Conservation (phyloP, 2,888 invertebrate genomes). For the Harmothoe impar region DNA sequence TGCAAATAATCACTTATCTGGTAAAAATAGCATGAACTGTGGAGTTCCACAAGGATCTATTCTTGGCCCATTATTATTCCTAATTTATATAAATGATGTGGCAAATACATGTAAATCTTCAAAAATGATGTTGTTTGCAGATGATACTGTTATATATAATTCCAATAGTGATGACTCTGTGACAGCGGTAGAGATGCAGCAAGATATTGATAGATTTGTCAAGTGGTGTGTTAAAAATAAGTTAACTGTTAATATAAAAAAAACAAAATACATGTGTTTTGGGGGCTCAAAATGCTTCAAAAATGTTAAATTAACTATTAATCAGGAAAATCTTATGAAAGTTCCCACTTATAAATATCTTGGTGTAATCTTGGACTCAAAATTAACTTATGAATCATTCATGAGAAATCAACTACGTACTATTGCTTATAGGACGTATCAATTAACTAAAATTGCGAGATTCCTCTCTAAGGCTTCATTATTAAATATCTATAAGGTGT, state of each 20-base stretch:
- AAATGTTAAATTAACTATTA: not conserved
- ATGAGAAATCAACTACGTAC: too few species aligned
- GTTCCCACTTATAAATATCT: not conserved
- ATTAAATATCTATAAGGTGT: too few species aligned
- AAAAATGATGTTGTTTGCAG: not conserved
- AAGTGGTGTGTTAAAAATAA: constrained; percentile 9
- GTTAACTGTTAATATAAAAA: not conserved
- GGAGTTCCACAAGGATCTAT: constrained; percentile 37
- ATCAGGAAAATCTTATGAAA: not conserved
- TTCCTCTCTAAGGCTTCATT: too few species aligned
- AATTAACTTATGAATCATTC: too few species aligned
- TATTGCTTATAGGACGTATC: too few species aligned
- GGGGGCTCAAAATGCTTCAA: not conserved
- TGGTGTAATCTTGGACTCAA: not conserved
- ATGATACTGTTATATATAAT: constrained; percentile 19
- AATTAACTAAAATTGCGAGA: too few species aligned
- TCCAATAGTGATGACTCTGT: not conserved
- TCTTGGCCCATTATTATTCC: not conserved
- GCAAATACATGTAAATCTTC: not conserved
- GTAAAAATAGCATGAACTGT: not conserved
- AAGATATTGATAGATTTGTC: not conserved
- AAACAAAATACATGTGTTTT: constrained; percentile 15
- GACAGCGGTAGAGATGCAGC: not conserved
- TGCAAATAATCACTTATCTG: not conserved
- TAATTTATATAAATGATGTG: constrained; percentile 38